These are phyloP conservation scores for Rhingia rostrata DNA, from an alignment of 2,888 invertebrate genomes.

Conservation along the genomic window DNA sequence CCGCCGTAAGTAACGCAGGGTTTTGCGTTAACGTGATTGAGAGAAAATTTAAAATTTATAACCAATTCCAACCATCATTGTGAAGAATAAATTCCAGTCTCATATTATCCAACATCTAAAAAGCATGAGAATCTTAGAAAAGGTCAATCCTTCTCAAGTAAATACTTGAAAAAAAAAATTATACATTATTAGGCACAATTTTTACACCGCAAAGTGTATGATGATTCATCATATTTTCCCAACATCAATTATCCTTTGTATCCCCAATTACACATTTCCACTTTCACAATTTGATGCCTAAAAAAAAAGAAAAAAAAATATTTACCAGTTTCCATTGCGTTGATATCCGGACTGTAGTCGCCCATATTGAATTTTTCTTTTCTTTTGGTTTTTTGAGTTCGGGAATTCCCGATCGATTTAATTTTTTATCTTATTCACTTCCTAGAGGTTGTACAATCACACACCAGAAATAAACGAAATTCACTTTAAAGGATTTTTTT, in stretches of 20 bases:
- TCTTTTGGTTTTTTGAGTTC: slow-evolving; percentile 9
- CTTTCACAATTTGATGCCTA: background rate
- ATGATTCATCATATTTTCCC: slow-evolving; percentile 66
- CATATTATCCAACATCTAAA: no score
- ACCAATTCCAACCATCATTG: no score
- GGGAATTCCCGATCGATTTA: slow-evolving; percentile 37
- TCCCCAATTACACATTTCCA: slow-evolving; percentile 13
- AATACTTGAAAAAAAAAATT: no score
- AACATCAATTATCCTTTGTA: slow-evolving; percentile 44
- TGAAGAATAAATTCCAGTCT: no score
- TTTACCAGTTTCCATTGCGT: slow-evolving; percentile 79
- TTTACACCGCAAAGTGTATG: slow-evolving; percentile 57
- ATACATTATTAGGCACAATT: slow-evolving; percentile 36
- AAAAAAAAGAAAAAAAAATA: slow-evolving; percentile 78
- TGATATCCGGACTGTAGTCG: slow-evolving; percentile 73
- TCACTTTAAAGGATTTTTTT: slow-evolving; percentile 14
- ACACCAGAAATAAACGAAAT: background rate
- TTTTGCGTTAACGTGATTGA: no score
- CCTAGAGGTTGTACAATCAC: background rate
- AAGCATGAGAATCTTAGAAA: no score
- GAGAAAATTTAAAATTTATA: no score
- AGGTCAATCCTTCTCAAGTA: no score
- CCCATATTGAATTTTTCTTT: slow-evolving; percentile 66
- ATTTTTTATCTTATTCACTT: slow-evolving; percentile 1
- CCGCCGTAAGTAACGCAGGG: no score